Percentiles rank a stretch among this genome's conserved stretches.
phyloP scores from a whole-genome alignment of 2,888 invertebrate genomes.

The Drosophila helvetica region DNA sequence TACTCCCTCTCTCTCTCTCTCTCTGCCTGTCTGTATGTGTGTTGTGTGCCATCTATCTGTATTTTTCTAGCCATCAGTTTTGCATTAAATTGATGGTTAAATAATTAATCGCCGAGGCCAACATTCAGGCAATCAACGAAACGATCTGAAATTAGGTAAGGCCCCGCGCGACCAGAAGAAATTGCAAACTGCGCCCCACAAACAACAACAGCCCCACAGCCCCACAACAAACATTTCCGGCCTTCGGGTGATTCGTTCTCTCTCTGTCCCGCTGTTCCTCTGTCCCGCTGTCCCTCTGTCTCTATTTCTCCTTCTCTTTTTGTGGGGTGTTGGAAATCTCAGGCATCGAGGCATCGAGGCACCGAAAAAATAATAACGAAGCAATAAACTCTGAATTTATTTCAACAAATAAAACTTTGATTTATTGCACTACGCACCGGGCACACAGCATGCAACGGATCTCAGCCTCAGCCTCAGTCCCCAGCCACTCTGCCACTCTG shows the following conservation, averaged over 20 bases:
- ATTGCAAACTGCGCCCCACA: constrained; percentile 6
- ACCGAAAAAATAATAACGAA: constrained; percentile 76
- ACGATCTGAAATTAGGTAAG: constrained; percentile 50
- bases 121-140: constrained; percentile 52
- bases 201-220: constrained; percentile 15
- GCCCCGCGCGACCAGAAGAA: constrained; percentile 20
- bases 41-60: constrained; percentile 21
- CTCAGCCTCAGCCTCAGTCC: constrained; percentile 7
- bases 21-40: not conserved
- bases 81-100: constrained; percentile 48
- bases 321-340: constrained; percentile 31
- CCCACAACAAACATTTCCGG: constrained; percentile 67
- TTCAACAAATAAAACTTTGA: constrained; percentile 83
- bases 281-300: constrained; percentile 59
- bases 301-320: constrained; percentile 1
- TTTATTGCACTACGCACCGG: constrained; percentile 80
- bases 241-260: constrained; percentile 32
- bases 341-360: not conserved
- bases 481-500: not conserved
- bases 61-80: constrained; percentile 31
- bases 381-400: constrained; percentile 83
- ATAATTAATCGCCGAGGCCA: constrained; percentile 36
- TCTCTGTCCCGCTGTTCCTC: too few species aligned
- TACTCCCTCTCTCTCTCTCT: too few species aligned
- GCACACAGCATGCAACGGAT: constrained; percentile 78